phyloP scores from a whole-genome alignment of 2,113 vertebrate species.

The Cairina moschata region DNA sequence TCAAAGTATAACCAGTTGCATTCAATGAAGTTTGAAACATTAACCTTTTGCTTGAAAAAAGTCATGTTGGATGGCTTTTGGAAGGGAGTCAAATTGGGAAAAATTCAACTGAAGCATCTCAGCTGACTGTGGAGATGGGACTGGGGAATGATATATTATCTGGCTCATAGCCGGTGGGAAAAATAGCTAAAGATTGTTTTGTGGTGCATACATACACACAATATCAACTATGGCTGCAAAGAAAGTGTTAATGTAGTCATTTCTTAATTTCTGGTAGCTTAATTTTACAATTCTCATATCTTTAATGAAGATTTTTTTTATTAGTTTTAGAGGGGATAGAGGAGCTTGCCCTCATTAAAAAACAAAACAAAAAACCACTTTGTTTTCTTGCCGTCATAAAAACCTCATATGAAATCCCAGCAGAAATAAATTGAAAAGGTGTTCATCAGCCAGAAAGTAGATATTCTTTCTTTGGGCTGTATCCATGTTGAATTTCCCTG shows the following conservation, averaged over 20 bases:
- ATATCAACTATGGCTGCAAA: neutral
- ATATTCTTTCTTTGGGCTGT: neutral
- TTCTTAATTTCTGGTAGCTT: neutral
- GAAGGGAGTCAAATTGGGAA: neutral
- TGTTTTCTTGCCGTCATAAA: neutral
- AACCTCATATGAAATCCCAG: neutral
- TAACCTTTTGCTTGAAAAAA: neutral
- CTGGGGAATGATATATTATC: neutral
- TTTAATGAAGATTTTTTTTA: neutral
- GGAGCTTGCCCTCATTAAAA: neutral
- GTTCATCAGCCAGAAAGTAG: neutral
- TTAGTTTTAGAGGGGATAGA: neutral
- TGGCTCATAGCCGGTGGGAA: conserved; percentile 9
- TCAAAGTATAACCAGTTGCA: fast-evolving
- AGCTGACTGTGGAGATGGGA: neutral
- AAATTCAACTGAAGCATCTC: neutral
- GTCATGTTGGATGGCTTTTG: neutral
- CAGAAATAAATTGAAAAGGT: neutral
- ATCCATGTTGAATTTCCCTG: neutral
- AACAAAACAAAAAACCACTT: neutral
- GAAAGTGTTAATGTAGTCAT: neutral
- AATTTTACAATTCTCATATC: neutral
- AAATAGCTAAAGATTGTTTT: neutral
- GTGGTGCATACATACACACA: neutral
- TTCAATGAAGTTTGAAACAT: neutral